A percentile compares a stretch with the other conserved stretches of the same genome.
Evolutionary conservation across 2,888 invertebrate species (phyloP).

Genomic region (Epiblema foenella): DNA sequence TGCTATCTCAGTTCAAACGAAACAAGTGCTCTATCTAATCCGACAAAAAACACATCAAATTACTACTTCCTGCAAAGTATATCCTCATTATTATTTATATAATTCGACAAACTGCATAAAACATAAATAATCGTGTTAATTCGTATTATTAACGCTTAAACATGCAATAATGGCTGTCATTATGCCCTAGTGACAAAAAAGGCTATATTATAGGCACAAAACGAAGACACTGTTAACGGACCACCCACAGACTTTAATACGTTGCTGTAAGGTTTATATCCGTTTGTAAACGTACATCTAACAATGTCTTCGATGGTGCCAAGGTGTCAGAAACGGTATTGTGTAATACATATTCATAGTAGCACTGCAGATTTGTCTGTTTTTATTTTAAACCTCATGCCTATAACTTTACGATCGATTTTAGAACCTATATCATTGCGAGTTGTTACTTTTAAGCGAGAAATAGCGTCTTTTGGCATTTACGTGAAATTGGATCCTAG

Average conservation of each 20-base stretch:
- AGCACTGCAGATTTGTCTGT: background rate
- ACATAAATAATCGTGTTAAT: slow-evolving; percentile 1
- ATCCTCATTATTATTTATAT: slow-evolving; percentile 1
- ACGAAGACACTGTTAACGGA: too few relatives aligned
- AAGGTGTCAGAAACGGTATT: slow-evolving; percentile 1
- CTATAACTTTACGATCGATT: background rate
- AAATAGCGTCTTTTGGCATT: background rate
- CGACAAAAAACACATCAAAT: background rate
- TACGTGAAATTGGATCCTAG: background rate
- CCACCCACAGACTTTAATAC: too few relatives aligned
- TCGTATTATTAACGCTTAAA: background rate
- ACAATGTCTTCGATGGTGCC: background rate
- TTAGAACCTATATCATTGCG: background rate
- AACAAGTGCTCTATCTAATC: background rate
- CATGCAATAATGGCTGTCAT: slow-evolving; percentile 13
- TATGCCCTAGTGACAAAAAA: slow-evolving; percentile 13
- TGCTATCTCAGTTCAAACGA: background rate
- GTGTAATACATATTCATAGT: background rate
- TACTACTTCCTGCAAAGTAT: background rate
- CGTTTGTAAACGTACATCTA: too few relatives aligned
- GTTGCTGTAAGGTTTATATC: too few relatives aligned
- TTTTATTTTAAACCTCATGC: background rate
- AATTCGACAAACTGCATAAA: background rate
- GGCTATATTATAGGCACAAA: background rate
- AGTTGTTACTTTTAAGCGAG: background rate